Conservation (phyloP, 2,113 vertebrate genomes). For the Thalassarche chlororhynchos region DNA sequence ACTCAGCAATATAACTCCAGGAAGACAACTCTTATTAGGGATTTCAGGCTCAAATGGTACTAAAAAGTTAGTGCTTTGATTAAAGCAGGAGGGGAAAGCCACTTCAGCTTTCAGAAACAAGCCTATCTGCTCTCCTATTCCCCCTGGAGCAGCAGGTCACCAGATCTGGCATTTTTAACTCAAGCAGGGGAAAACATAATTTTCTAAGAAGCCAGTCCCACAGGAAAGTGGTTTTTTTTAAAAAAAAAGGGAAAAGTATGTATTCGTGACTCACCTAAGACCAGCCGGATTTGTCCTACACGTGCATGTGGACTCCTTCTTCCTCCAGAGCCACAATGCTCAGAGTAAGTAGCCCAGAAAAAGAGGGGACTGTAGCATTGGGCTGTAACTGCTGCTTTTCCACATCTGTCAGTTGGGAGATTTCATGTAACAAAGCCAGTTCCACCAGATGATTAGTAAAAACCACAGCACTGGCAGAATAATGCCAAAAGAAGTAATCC, state of each 20-base stretch:
- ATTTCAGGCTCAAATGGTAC: background rate
- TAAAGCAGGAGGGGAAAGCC: background rate
- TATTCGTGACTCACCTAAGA: conserved; percentile 6
- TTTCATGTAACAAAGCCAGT: rapidly evolving
- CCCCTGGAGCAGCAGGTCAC: background rate
- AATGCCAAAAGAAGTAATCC: background rate
- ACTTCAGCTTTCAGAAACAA: background rate
- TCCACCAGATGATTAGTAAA: background rate
- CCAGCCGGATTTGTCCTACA: background rate
- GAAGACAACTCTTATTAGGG: background rate
- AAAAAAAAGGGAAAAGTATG: rapidly evolving
- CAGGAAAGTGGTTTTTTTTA: background rate
- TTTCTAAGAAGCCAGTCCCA: background rate
- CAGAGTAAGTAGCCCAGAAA: background rate
- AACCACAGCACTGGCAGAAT: background rate
- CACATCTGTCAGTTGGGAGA: rapidly evolving
- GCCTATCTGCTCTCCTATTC: rapidly evolving
- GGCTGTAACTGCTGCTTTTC: background rate
- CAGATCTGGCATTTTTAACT: background rate
- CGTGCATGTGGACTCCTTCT: rapidly evolving
- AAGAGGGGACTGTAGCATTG: background rate
- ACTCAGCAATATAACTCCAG: background rate
- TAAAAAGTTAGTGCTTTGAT: background rate
- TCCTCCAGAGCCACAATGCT: background rate
- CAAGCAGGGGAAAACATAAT: rapidly evolving